Evolutionary conservation across 1,140 invertebrate genomes (phyloP).

Genomic region (Lasioglossum albipes): DNA sequence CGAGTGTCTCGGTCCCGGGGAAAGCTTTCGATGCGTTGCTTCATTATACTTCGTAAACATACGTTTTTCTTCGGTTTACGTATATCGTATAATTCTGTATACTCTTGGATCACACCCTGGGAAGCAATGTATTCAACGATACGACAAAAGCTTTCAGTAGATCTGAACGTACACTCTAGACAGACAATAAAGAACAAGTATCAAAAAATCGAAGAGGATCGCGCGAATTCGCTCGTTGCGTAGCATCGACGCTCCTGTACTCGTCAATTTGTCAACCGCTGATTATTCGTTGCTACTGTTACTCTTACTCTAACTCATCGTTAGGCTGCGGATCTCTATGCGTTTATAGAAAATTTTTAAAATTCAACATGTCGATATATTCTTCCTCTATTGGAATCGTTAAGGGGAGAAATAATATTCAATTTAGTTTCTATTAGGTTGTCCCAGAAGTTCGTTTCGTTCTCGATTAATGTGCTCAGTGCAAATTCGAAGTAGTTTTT

Average conservation of each 20-base stretch:
- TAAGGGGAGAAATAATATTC: too few species aligned
- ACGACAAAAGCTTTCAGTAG: constrained; percentile 28
- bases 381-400: too few species aligned
- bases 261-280: not conserved
- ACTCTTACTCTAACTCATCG: not conserved
- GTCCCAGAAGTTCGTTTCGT: too few species aligned
- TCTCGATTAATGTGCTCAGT: too few species aligned
- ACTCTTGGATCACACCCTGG: not conserved
- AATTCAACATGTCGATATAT: too few species aligned
- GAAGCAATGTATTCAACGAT: not conserved
- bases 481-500: too few species aligned
- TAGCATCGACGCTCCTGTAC: constrained; percentile 14
- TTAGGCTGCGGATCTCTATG: too few species aligned
- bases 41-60: too few species aligned
- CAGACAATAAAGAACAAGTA: constrained; percentile 79
- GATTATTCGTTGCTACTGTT: not conserved
- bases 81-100: too few species aligned
- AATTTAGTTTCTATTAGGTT: too few species aligned
- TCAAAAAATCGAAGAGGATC: constrained; percentile 68
- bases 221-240: constrained; percentile 44
- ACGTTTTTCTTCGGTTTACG: too few species aligned
- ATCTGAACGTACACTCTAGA: constrained; percentile 71
- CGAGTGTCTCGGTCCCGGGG: not conserved
- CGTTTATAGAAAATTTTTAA: too few species aligned
- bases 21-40: constrained; percentile 21